Conservation (phyloP, 2,888 invertebrate species). For the Eudasyphora cyanicolor region DNA sequence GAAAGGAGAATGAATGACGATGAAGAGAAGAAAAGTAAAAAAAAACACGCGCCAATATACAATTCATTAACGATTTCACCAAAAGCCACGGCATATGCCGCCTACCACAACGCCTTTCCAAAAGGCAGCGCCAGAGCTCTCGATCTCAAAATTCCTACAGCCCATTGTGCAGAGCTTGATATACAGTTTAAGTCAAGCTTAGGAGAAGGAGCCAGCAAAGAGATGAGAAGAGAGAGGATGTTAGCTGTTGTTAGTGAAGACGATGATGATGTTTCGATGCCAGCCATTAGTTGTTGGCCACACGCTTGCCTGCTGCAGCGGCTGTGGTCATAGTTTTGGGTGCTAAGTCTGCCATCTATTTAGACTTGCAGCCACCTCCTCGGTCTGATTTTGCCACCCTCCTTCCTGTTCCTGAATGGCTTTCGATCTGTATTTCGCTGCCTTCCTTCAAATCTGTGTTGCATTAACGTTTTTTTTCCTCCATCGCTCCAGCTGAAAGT, state of each 20-base stretch:
- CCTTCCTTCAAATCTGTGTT: background rate
- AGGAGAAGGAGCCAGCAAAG: background rate
- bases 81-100: conserved; percentile 60
- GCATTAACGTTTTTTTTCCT: conserved; percentile 25
- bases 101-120: conserved; percentile 59
- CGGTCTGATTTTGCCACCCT: background rate
- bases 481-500: background rate
- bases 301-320: conserved; percentile 51
- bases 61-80: conserved; percentile 68
- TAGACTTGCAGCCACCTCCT: conserved; percentile 25
- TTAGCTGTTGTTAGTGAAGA: conserved; percentile 23
- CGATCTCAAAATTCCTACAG: background rate
- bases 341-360: conserved; percentile 56
- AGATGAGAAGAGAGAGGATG: conserved; percentile 9
- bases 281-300: conserved; percentile 63
- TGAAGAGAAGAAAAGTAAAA: conserved; percentile 4
- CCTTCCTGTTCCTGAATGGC: background rate
- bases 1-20: background rate
- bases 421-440: background rate
- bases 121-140: background rate
- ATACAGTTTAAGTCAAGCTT: background rate
- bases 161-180: background rate
- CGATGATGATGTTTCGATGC: conserved; percentile 52
- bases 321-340: conserved; percentile 18
- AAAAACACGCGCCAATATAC: conserved; percentile 62